These are phyloP conservation scores for Dinocampus coccinellae DNA, from an alignment of 2,888 invertebrate species.

Conservation along the genomic window DNA sequence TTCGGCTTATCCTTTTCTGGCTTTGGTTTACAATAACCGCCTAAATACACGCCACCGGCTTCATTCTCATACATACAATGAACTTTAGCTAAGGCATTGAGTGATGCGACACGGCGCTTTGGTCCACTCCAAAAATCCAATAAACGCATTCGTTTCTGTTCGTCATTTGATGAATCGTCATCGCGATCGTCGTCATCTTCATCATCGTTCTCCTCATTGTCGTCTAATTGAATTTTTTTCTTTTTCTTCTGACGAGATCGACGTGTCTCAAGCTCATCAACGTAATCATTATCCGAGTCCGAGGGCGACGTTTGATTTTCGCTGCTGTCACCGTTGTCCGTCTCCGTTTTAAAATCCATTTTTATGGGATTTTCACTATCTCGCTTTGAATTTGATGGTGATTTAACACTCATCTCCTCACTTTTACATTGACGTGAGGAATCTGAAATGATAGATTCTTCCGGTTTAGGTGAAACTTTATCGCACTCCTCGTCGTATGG, in stretches of 20 bases:
- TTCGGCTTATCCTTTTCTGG: slow-evolving; percentile 71
- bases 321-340: slow-evolving; percentile 40
- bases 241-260: slow-evolving; percentile 71
- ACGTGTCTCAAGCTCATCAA: slow-evolving; percentile 68
- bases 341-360: slow-evolving; percentile 55
- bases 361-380: slow-evolving; percentile 51
- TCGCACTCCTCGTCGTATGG: slow-evolving; percentile 39
- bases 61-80: slow-evolving; percentile 93
- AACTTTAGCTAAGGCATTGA: slow-evolving; percentile 91
- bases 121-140: slow-evolving; percentile 82
- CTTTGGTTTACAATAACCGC: slow-evolving; percentile 73
- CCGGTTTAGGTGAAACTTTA: slow-evolving; percentile 48
- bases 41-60: slow-evolving; percentile 78
- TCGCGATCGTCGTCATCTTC: slow-evolving; percentile 33
- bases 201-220: slow-evolving; percentile 35
- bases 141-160: slow-evolving; percentile 72
- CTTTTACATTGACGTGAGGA: slow-evolving; percentile 32
- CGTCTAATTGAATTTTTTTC: slow-evolving; percentile 55
- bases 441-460: slow-evolving; percentile 37
- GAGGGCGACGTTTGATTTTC: slow-evolving; percentile 43
- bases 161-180: slow-evolving; percentile 59
- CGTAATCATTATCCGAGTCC: slow-evolving; percentile 53
- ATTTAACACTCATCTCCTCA: slow-evolving; percentile 47
- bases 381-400: slow-evolving; percentile 45
- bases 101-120: slow-evolving; percentile 87